Conservation (phyloP, 2,113 vertebrate genomes). For the Tricholaema leucomelas region DNA sequence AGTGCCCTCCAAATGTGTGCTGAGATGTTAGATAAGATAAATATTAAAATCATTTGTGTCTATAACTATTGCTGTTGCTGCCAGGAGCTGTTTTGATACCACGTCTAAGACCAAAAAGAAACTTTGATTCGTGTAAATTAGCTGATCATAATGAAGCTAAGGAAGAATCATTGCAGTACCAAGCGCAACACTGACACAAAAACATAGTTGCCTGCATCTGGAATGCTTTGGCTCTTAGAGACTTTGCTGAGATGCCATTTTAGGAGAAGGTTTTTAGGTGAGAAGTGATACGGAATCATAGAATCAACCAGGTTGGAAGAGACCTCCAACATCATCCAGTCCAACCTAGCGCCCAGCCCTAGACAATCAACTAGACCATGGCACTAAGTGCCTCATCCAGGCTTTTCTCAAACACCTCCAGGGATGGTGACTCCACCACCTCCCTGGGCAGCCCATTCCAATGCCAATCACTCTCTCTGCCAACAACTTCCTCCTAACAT, state of each 20-base stretch:
- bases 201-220: not conserved
- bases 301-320: too few relatives aligned
- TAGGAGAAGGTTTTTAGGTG: not conserved
- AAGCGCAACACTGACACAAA: not conserved
- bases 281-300: rapidly evolving
- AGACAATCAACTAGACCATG: too few relatives aligned
- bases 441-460: too few relatives aligned
- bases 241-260: not conserved
- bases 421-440: too few relatives aligned
- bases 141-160: not conserved
- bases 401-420: too few relatives aligned
- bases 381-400: too few relatives aligned
- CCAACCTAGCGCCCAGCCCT: too few relatives aligned
- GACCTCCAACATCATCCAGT: too few relatives aligned
- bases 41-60: constrained; percentile 38
- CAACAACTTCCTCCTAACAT: too few relatives aligned
- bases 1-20: constrained; percentile 46
- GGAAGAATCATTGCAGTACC: not conserved
- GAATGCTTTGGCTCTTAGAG: not conserved
- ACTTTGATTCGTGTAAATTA: not conserved
- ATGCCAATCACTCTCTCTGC: too few relatives aligned
- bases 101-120: not conserved
- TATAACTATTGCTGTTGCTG: constrained; percentile 24
- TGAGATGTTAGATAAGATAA: constrained; percentile 60
- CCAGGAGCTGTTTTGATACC: constrained; percentile 40